These are phyloP conservation scores for Eueides isabella DNA, from an alignment of 1,140 invertebrate species.

Conservation along the genomic window DNA sequence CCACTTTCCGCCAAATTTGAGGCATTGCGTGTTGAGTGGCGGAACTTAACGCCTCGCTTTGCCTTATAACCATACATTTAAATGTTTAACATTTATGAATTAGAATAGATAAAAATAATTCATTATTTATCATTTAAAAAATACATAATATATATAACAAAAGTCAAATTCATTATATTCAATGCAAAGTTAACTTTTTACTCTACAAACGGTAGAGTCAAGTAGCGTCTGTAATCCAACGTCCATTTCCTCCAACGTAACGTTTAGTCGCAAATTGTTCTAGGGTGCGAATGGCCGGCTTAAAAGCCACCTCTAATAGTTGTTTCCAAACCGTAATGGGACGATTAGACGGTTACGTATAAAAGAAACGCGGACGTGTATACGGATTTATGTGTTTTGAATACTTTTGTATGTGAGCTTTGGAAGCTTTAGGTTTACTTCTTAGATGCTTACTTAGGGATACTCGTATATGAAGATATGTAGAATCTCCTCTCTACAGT, in stretches of 20 bases:
- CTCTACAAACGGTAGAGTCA: constrained; percentile 6
- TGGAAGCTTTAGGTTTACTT: neutral
- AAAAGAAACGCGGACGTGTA: constrained; percentile 33
- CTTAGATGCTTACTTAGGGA: no score
- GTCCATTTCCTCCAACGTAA: constrained; percentile 43
- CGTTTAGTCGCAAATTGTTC: constrained; percentile 47
- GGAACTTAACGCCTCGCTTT: no score
- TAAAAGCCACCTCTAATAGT: constrained; percentile 42
- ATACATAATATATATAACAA: no score
- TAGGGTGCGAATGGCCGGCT: constrained; percentile 40
- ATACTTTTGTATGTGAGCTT: constrained; percentile 14
- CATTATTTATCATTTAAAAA: no score
- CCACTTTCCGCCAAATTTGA: no score
- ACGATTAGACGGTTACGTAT: constrained; percentile 39
- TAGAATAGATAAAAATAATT: no score
- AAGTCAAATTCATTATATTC: neutral
- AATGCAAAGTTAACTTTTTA: constrained; percentile 1
- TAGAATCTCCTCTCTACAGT: no score
- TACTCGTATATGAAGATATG: no score
- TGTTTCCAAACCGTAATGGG: constrained; percentile 44
- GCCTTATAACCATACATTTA: no score
- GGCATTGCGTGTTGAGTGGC: no score
- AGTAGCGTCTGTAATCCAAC: constrained; percentile 42
- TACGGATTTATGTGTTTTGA: constrained; percentile 37
- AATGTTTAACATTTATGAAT: no score